Evolutionary conservation across 2,888 invertebrate species (phyloP).

Genomic region (Synanthedon andrenaeformis): DNA sequence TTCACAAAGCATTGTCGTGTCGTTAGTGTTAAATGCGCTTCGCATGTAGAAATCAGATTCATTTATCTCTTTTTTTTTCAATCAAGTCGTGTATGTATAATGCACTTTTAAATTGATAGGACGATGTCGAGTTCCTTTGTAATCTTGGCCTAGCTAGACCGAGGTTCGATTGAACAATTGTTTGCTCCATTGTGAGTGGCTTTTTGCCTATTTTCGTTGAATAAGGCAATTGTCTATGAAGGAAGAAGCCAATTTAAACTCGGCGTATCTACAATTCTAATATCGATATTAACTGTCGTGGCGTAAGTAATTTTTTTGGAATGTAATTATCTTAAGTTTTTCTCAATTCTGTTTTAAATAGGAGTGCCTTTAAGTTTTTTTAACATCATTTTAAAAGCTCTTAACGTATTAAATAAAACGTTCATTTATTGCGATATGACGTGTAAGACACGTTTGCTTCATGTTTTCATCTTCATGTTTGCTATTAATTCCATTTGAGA

Average conservation of each 20-base stretch:
- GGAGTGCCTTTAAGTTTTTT: conserved; percentile 7
- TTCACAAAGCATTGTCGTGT: conserved; percentile 28
- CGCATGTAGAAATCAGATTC: conserved; percentile 4
- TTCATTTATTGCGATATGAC: conserved; percentile 28
- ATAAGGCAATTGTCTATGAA: conserved; percentile 45
- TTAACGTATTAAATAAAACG: conserved; percentile 29
- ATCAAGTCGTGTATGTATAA: background rate
- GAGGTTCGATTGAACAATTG: conserved; percentile 23
- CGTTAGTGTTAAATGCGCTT: conserved; percentile 28
- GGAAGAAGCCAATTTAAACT: conserved; percentile 49
- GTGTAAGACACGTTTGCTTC: conserved; percentile 6
- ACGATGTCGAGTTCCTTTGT: conserved; percentile 19
- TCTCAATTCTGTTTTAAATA: conserved; percentile 9
- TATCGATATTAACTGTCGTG: conserved; percentile 10
- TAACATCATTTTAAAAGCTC: conserved; percentile 17
- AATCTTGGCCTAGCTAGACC: conserved; percentile 31
- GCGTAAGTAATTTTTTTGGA: conserved; percentile 4
- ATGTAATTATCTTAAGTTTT: conserved; percentile 6
- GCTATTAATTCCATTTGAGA: conserved; percentile 11
- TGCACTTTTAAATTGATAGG: conserved; percentile 3
- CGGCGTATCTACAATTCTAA: conserved; percentile 7
- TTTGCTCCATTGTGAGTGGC: conserved; percentile 36
- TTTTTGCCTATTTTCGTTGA: conserved; percentile 52
- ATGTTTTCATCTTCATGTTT: background rate
- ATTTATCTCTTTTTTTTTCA: background rate